Conservation (phyloP, 2,113 vertebrate species). For the Phalacrocorax aristotelis region DNA sequence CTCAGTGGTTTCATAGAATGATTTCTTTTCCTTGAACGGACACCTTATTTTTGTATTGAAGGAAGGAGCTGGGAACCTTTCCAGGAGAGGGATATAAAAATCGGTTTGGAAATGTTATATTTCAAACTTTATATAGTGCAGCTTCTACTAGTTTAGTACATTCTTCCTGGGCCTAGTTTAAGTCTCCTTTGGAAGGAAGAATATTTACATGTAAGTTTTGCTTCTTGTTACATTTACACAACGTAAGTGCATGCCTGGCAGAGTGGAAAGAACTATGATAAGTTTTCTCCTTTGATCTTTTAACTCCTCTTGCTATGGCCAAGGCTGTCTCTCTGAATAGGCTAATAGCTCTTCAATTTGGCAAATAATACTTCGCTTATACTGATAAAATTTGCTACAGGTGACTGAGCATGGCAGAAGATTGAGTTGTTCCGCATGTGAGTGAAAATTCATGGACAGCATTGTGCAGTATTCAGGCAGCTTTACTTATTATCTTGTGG, state of each 20-base stretch:
- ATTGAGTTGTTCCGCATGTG: neutral
- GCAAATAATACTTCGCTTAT: neutral
- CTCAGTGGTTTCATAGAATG: neutral
- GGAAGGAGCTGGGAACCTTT: neutral
- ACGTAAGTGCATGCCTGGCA: neutral
- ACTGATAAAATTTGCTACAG: neutral
- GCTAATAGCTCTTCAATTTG: neutral
- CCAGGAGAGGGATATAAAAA: neutral
- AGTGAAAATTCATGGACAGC: neutral
- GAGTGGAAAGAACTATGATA: neutral
- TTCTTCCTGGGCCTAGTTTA: neutral
- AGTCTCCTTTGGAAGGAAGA: neutral
- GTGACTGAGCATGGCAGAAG: neutral
- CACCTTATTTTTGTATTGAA: neutral
- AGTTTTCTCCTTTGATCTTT: neutral
- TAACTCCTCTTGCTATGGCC: neutral
- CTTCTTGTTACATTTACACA: neutral
- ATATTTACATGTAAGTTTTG: neutral
- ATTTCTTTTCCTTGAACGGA: neutral
- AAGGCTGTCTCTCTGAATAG: neutral
- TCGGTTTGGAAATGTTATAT: neutral
- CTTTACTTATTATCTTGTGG: slow-evolving; percentile 19
- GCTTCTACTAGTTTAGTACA: neutral
- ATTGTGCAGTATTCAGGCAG: neutral
- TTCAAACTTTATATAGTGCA: neutral